Percentiles rank a stretch among this genome's conserved stretches.
phyloP scores from a whole-genome alignment of 2,888 invertebrate species.

The Smittia aterrima region DNA sequence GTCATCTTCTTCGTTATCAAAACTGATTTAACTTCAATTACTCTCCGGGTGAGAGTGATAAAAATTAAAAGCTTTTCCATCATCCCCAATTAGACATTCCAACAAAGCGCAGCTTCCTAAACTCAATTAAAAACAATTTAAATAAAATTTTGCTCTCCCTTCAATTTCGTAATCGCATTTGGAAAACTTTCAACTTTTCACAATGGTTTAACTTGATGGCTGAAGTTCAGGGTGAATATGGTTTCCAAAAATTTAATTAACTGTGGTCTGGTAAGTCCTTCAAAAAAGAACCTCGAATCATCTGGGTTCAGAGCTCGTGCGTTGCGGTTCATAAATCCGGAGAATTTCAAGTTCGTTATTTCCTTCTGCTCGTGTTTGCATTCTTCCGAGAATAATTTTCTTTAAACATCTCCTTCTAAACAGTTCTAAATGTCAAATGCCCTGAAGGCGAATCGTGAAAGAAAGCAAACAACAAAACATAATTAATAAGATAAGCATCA shows the following conservation, averaged over 20 bases:
- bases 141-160: neutral
- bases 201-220: neutral
- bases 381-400: neutral
- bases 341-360: neutral
- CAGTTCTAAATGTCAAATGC: neutral
- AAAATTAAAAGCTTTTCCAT: slow-evolving; percentile 38
- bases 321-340: neutral
- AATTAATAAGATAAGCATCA: slow-evolving; percentile 35
- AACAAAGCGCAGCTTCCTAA: neutral
- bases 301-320: neutral
- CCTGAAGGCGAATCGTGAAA: neutral
- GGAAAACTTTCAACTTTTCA: neutral
- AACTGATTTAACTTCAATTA: neutral
- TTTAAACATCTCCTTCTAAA: neutral
- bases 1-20: neutral
- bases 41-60: neutral
- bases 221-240: neutral
- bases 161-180: neutral
- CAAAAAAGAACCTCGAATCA: no score
- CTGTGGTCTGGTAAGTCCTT: no score
- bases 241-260: neutral
- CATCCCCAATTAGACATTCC: slow-evolving; percentile 15
- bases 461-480: slow-evolving; percentile 25
- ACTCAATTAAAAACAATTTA: slow-evolving; percentile 40
- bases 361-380: no score